Base-by-base conservation (phyloP, 2,888 invertebrate genomes). In the Epiblema foenella region DNA sequence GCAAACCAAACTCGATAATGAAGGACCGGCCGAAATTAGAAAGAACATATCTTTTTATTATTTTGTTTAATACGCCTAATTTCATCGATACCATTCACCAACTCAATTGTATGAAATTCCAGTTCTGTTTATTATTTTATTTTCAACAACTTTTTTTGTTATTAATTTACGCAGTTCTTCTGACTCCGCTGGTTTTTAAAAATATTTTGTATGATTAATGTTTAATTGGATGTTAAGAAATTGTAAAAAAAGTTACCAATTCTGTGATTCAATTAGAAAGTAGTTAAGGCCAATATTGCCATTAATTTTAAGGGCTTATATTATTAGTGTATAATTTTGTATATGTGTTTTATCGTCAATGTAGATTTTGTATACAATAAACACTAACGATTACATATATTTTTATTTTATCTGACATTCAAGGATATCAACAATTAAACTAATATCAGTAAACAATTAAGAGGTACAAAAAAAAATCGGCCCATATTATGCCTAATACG, bases 211-310 rank as follows among this genome's bases (percentile, higher is more conserved):
- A 12, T 37, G 8, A 58, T 37, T 18, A 18, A 7, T 29, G 12
- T 56, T 15, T 42, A 42, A 72, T 72, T 68, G 60, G 66, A 56
- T 39, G 12, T 56, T 62, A 17, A 37, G 49, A 17, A 18, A 59
- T 67, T 67, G 49, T 67, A 62, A 56, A 62, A 24, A 39, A 72
- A 83, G 88, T 89, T 89, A 89, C 89, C 89, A 82, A 80, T 81
- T 82, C 85, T 89, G 89, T 89, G 88, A 89, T 89, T 81, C 80
- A 81, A 81, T 82, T 72, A 82, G 77, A 77, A 79, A 75, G 75
- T 77, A 81, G 79, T 80, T 80, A 77, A 85, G 78, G 80, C 64
- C 78, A 75, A 74, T 73, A 77, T 81, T 81, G 81, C 83, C 83
- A 82, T 80, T 80, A 77, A 74, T 39, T 60, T 75, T 78, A 76